Base-by-base conservation (phyloP, 2,113 vertebrate species). In the Corythornis madagascariensis region DNA sequence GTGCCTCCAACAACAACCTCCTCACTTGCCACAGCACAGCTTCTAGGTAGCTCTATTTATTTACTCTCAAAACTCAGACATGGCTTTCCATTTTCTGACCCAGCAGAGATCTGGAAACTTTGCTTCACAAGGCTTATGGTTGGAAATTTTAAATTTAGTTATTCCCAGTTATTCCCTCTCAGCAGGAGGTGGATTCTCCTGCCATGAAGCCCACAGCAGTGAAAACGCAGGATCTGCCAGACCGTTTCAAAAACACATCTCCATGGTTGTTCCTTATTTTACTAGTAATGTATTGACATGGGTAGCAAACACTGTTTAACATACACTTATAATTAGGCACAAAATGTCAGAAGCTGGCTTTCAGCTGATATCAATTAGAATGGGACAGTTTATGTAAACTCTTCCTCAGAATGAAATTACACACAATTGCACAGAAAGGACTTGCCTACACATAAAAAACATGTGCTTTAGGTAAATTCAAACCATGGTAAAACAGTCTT, bases 141-240 rank as follows among this genome's bases (percentile, higher is more conserved):
- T 86, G 92, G 92, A 95, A 92, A 97, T 82, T 95, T 95, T 96
- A 96, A 97, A 96, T 95, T 96, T 95, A 96, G 94, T 94, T 97
- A 94, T 93, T 69, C 83, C 69, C 63, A 96, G 94, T 94, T 97
- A 94, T 93, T 69, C 86, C 69, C 63, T 77, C 92, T 90, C 92
- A 95, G 90, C 92, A 96, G 95, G 96, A 92, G 94, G 89, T 85
- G 69, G 56, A 92, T 77, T 96, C 93, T 95, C 78, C 86, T 95
- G 92, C 88, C 82, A 89, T 0, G 66, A 94, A 92, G 85, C 66
- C 88, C 86, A 76, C 60, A 86, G 92, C 88, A 92, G 71, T 0
- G 13, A 90, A 65, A 63, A 78, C 0, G 2, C 59, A 74, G 74
- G 66, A 93, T 61, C 69, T 91, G 93, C 87, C 93, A 96, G 89